These are phyloP conservation scores for Meloidogyne exigua DNA, from an alignment of 1,140 invertebrate species.

Conservation along the genomic window DNA sequence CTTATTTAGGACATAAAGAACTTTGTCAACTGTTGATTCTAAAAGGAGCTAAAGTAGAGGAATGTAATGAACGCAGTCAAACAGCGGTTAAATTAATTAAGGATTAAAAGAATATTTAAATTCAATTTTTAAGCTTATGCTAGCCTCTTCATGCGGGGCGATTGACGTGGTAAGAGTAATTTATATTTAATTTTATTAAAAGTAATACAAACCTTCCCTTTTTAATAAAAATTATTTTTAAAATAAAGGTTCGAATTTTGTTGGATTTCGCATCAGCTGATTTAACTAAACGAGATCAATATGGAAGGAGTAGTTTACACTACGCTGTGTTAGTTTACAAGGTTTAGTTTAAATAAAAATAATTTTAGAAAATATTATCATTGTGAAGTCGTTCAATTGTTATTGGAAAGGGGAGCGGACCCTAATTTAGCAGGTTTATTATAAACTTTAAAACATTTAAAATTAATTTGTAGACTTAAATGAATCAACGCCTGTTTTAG, in stretches of 20 bases:
- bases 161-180: conserved; percentile 15
- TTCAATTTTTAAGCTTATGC: conserved; percentile 3
- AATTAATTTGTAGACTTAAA: conserved; percentile 10
- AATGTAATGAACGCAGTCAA: conserved; percentile 15
- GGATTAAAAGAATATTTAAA: conserved; percentile 1
- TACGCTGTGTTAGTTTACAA: conserved; percentile 13
- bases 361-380: conserved; percentile 27
- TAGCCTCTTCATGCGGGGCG: conserved; percentile 17
- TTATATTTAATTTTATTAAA: neutral
- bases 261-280: conserved; percentile 20
- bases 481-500: conserved; percentile 20
- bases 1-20: conserved; percentile 22
- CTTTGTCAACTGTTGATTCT: conserved; percentile 23
- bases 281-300: conserved; percentile 13
- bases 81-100: conserved; percentile 9
- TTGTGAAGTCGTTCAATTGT: conserved; percentile 14
- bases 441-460: neutral
- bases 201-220: neutral
- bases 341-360: neutral
- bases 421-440: conserved; percentile 23
- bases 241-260: conserved; percentile 10
- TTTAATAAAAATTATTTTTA: neutral
- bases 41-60: conserved; percentile 18
- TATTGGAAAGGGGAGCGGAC: conserved; percentile 19
- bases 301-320: conserved; percentile 25